Evolutionary conservation across 2,113 vertebrate genomes (phyloP), one percentile per base, ranked within the genome.

Genomic region (Pagrus major): DNA sequence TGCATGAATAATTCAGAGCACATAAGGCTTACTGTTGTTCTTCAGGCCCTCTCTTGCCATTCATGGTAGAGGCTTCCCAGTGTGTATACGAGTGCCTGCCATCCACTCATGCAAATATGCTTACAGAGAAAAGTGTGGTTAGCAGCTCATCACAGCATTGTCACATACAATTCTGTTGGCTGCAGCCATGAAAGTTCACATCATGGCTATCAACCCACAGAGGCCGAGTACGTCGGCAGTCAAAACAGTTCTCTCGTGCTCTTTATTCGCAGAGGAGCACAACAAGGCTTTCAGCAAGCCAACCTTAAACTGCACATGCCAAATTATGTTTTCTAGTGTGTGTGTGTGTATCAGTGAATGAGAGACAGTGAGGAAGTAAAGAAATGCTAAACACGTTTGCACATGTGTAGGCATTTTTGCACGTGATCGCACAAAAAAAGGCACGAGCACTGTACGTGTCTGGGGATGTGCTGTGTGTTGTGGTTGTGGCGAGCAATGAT

Each of bases 401-500:
- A 77, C 60, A 84, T 12, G 39, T 76, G 66, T 42, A 41, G 77
- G 71, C 56, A 71, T 82, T 86, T 84, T 61, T 75, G 76, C 49
- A 82, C 71, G 63, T 76, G 60, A 83, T 60, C 76, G 49, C 52
- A 55, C 25, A 21, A 27, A 87, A 49, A 73, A 71, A 79, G 42
- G 44, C 59, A 73, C 29, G 49, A 23, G 42, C 20, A 67, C 65
- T 60, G 71, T 66, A 46, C 83, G 61, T 81, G 87, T 90, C 89
- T 82, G 60, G 72, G 64, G 71, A 74, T 88, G 70, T 65, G 78
- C 71, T 87, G 82, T 83, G 86, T 89, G 87, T 82, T 92, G 86
- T 87, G 76, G 78, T 80, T 84, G 91, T 86, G 81, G 84, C 81
- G 58, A 88, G 93, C 91, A 88, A 92, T 95, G 93, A 95, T 95